phyloP scores from a whole-genome alignment of 1,140 invertebrate species.

The Heliconius eleuchia region DNA sequence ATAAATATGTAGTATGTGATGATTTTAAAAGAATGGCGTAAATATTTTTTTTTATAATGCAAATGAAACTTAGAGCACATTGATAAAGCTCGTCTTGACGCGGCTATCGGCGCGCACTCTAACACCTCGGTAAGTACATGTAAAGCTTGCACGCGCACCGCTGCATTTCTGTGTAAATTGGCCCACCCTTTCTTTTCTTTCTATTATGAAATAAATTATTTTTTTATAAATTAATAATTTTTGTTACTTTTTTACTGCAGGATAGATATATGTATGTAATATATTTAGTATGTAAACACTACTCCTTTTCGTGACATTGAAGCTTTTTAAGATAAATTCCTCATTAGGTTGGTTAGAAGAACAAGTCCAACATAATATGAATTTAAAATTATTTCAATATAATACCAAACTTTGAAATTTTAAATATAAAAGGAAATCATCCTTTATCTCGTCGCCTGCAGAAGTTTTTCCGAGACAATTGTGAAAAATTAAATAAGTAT shows the following conservation, averaged over 20 bases:
- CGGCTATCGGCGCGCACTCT: background rate
- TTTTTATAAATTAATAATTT: background rate
- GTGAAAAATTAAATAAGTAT: conserved; percentile 8
- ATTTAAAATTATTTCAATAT: background rate
- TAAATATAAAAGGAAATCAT: conserved; percentile 7
- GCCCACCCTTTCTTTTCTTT: too few relatives aligned
- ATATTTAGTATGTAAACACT: too few relatives aligned
- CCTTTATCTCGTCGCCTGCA: background rate
- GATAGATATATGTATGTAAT: too few relatives aligned
- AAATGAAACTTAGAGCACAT: too few relatives aligned
- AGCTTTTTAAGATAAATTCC: background rate
- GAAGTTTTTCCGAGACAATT: conserved; percentile 1
- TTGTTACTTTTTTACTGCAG: too few relatives aligned
- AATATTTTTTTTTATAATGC: background rate
- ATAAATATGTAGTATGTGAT: background rate
- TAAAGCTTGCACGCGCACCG: background rate
- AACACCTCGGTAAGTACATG: conserved; percentile 4
- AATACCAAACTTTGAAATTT: background rate
- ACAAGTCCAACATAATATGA: background rate
- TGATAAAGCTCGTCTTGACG: background rate
- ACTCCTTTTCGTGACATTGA: background rate
- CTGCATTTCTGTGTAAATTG: background rate
- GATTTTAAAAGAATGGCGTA: background rate
- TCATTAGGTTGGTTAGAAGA: background rate
- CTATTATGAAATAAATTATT: background rate